phyloP scores from a whole-genome alignment of 1,140 invertebrate species.

The Cataglyphis hispanica region DNA sequence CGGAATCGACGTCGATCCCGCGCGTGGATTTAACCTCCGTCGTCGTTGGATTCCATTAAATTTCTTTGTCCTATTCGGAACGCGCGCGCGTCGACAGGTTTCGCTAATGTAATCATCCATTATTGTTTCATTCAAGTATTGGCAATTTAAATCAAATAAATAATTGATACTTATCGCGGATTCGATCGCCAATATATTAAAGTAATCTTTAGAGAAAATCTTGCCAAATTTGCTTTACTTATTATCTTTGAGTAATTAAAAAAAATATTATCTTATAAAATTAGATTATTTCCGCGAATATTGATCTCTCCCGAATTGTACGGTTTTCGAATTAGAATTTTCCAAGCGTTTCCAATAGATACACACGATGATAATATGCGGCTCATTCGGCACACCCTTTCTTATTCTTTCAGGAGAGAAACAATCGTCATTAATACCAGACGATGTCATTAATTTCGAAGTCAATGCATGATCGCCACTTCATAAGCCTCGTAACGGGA shows the following conservation, averaged over 20 bases:
- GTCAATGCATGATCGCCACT: conserved; percentile 18
- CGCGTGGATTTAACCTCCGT: conserved; percentile 62
- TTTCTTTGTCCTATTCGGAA: conserved; percentile 72
- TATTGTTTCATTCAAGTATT: conserved; percentile 51
- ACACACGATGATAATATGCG: neutral
- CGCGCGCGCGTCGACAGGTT: conserved; percentile 52
- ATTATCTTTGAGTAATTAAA: neutral
- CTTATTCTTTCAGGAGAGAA: neutral
- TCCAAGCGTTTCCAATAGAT: neutral
- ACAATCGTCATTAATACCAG: conserved; percentile 25
- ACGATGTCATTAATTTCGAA: conserved; percentile 46
- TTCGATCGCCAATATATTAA: neutral
- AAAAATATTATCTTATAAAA: neutral
- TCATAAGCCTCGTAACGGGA: conserved; percentile 60
- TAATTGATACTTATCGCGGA: neutral
- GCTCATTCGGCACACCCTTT: neutral
- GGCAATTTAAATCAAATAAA: conserved; percentile 15
- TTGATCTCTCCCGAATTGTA: too few species aligned
- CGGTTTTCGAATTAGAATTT: neutral
- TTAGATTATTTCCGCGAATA: neutral
- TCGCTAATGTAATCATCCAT: conserved; percentile 61
- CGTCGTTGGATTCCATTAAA: conserved; percentile 73
- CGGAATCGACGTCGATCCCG: conserved; percentile 67
- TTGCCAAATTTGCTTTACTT: too few species aligned
- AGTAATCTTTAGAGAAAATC: neutral